Conservation (phyloP, 1,140 invertebrate genomes). For the Nixonia krombeini region DNA sequence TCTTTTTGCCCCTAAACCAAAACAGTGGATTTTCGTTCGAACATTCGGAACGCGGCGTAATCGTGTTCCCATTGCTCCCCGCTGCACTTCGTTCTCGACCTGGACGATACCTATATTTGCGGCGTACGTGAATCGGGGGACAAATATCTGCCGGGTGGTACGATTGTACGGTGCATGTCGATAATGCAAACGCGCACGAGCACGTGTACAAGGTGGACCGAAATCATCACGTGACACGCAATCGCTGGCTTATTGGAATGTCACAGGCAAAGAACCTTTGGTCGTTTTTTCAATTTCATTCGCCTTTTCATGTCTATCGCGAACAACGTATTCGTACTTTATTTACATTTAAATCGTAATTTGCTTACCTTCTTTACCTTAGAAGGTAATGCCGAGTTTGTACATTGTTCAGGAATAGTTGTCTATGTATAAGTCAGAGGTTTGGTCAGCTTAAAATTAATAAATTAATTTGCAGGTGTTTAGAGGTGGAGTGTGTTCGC, state of each 20-base stretch:
- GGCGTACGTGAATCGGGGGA: slow-evolving; percentile 22
- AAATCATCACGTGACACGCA: background rate
- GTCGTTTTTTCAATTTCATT: too few species aligned
- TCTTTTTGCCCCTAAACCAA: slow-evolving; percentile 33
- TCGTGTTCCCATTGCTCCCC: slow-evolving; percentile 47
- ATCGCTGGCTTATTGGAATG: too few species aligned
- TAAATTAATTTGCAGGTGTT: too few species aligned
- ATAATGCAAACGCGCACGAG: slow-evolving; percentile 36
- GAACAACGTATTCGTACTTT: too few species aligned
- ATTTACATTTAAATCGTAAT: too few species aligned
- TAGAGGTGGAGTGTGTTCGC: too few species aligned
- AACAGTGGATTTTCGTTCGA: slow-evolving; percentile 39
- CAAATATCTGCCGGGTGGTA: slow-evolving; percentile 34
- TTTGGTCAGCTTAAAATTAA: too few species aligned
- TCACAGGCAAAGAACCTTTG: background rate
- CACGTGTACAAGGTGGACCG: slow-evolving; percentile 1
- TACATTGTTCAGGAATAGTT: too few species aligned
- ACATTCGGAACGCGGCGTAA: slow-evolving; percentile 37
- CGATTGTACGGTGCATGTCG: slow-evolving; percentile 33
- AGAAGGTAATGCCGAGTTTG: too few species aligned
- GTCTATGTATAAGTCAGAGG: too few species aligned
- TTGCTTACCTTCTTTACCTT: too few species aligned
- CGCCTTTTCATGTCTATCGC: too few species aligned
- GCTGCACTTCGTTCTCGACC: slow-evolving; percentile 44
- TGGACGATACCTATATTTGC: slow-evolving; percentile 21